Evolutionary conservation across 2,797 vertebrate genomes (phyloP), one percentile per base, ranked within the genome.

Genomic region (Diceros bicornis): DNA sequence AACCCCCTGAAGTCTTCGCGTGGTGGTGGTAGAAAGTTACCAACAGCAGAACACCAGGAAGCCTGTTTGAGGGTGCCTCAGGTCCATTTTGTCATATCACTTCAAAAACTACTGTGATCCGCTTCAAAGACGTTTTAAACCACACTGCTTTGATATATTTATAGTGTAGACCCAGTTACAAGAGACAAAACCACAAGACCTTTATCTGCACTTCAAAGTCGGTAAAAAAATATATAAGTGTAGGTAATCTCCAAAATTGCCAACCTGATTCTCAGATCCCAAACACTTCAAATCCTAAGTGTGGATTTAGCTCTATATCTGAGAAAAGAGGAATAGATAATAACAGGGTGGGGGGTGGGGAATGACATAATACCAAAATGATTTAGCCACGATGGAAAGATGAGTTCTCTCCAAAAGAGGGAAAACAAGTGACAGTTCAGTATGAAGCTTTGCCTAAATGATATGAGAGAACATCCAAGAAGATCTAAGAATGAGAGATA

Each of bases 161-260:
- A 23, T 52, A 89, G 79, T 44, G 37, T 47, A 95, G 91, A 83
- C 79, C 11, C 20, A 62, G 69, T 75, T 93, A 96, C 89, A 94
- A 92, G 79, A 97, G 91, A 77, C 83, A 95, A 97, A 98, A 97
- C 96, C 95, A 95, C 87, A 97, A 96, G 93, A 83, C 82, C 91
- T 96, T 97, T 97, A 96, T 96, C 93, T 94, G 84, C 21, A 96
- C 96, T 97, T 97, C 84, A 97, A 97, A 97, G 97, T 78, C 72
- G 91, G 88, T 52, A 68, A 87, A 87, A 91, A 96, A 94, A 71
- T 44, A 25, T 81, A 25, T 81, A 96, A 94, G 74, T 50, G 62
- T 64, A 93, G 77, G 82, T 96, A 97, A 97, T 92, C 96, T 97
- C 89, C 82, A n/a, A 97, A 97, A 97, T 75, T 92, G 89, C 92